Conservation (phyloP, 2,113 vertebrate species). For the Maylandia zebra region DNA sequence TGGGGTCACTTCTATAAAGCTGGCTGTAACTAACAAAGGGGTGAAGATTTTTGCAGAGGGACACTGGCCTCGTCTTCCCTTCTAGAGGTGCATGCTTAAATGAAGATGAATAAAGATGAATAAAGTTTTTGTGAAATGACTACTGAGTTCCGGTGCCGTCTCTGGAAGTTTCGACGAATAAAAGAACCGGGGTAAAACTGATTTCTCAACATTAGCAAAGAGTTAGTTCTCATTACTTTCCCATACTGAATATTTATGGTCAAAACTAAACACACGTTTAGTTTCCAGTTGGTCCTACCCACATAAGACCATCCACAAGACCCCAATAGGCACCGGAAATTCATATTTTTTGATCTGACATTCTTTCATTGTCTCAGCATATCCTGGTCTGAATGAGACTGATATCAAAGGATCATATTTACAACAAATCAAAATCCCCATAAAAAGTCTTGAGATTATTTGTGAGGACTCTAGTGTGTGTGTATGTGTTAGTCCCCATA, state of each 20-base stretch:
- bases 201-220: background rate
- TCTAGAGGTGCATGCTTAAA: no score
- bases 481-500: no score
- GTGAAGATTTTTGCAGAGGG: no score
- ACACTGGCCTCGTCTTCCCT: no score
- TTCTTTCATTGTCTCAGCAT: background rate
- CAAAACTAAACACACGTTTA: background rate
- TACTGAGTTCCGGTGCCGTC: no score
- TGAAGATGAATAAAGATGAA: no score
- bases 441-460: background rate
- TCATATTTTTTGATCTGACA: background rate
- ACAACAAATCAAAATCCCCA: background rate
- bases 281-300: background rate
- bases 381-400: background rate
- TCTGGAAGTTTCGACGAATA: no score
- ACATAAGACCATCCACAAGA: background rate
- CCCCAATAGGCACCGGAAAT: background rate
- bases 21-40: no score
- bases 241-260: background rate
- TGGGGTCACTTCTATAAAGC: no score
- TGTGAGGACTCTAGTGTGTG: background rate
- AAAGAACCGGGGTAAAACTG: no score
- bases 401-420: background rate
- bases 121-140: no score
- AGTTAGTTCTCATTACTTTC: background rate